These are phyloP conservation scores for Mastacembelus armatus DNA, from an alignment of 2,797 vertebrate genomes.

Conservation along the genomic window DNA sequence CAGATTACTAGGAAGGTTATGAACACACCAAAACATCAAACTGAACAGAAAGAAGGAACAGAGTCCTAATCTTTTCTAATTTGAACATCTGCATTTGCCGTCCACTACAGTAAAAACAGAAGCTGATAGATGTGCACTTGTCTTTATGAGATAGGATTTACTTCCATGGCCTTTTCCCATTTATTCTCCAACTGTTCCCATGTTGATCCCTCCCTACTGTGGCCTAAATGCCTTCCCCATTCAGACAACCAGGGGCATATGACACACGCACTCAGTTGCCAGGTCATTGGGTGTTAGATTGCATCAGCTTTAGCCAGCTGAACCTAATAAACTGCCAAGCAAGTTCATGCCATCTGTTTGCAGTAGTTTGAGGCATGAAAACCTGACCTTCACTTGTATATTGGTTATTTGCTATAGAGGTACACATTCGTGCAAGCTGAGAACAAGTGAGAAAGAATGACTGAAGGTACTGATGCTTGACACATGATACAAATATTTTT, in stretches of 20 bases:
- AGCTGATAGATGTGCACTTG: constrained; percentile 8
- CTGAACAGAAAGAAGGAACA: constrained; percentile 10
- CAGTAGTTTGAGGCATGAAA: neutral
- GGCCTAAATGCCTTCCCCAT: constrained; percentile 57
- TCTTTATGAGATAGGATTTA: constrained; percentile 8
- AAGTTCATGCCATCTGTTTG: neutral
- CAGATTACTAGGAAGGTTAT: neutral
- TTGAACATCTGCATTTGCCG: constrained; percentile 7
- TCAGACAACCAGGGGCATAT: too few species aligned
- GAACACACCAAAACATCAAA: neutral
- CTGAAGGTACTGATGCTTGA: neutral
- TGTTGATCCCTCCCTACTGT: constrained; percentile 25
- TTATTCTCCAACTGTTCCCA: constrained; percentile 6
- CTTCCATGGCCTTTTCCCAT: constrained; percentile 15
- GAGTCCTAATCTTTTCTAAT: constrained; percentile 5
- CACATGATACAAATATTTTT: too few species aligned
- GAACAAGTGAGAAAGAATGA: neutral
- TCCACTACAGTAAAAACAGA: too few species aligned
- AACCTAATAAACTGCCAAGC: too few species aligned
- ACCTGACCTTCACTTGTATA: too few species aligned
- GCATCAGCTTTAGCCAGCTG: too few species aligned
- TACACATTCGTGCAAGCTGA: neutral
- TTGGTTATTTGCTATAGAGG: too few species aligned
- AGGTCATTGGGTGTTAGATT: too few species aligned
- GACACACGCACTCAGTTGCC: too few species aligned